Evolutionary conservation across 2,113 vertebrate species (phyloP).

Genomic region (Hyla sarda): DNA sequence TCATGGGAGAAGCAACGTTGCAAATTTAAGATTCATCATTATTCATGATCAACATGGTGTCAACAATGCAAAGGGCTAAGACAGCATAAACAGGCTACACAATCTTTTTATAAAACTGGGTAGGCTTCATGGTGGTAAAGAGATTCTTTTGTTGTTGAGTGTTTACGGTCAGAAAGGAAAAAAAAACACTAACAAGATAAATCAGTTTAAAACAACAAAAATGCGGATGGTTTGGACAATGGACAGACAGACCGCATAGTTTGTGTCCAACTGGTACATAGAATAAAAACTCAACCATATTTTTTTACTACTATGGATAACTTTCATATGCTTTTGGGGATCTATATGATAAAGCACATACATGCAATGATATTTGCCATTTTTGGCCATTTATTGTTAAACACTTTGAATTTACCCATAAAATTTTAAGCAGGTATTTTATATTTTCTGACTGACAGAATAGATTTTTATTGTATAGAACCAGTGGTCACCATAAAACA

Average conservation of each 20-base stretch:
- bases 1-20: not conserved
- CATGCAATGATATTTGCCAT: no score
- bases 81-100: slow-evolving; percentile 18
- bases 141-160: not conserved
- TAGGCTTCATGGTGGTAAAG: not conserved
- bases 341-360: no score
- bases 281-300: not conserved
- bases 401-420: no score
- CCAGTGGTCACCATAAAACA: not conserved
- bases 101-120: not conserved
- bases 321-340: no score
- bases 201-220: not conserved
- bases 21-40: not conserved
- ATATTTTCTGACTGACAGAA: no score
- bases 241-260: not conserved
- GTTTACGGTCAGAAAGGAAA: not conserved
- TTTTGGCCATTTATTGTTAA: no score
- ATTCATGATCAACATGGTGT: slow-evolving; percentile 17
- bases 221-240: not conserved
- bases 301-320: no score
- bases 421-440: no score
- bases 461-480: not conserved
- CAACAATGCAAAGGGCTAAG: slow-evolving; percentile 13
- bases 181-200: not conserved
- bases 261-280: not conserved